Percentiles rank a stretch among this genome's conserved stretches.
Evolutionary conservation across 2,888 invertebrate species (phyloP).

Genomic region (Clostera curtula): DNA sequence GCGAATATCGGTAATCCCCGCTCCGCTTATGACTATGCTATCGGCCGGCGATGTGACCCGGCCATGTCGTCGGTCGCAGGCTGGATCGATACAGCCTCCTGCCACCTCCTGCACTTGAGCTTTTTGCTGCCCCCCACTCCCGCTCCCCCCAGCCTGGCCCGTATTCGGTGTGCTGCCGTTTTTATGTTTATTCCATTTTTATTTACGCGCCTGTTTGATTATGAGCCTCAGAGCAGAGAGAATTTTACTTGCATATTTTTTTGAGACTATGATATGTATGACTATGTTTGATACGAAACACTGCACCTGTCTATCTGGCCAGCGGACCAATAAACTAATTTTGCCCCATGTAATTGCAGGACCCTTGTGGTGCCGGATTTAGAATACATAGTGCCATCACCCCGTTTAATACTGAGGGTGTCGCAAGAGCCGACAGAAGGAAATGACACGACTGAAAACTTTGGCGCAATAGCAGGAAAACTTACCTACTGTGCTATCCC

Average conservation of each 20-base stretch:
- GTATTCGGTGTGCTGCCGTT: conserved; percentile 47
- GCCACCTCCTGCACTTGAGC: conserved; percentile 72
- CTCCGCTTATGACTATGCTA: conserved; percentile 14
- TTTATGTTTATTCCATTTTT: conserved; percentile 52
- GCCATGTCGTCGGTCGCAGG: conserved; percentile 64
- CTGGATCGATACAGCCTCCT: conserved; percentile 72
- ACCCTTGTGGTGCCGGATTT: too few relatives aligned
- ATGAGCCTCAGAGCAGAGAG: conserved; percentile 4
- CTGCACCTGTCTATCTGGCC: too few relatives aligned
- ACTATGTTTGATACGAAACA: too few relatives aligned
- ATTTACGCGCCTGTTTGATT: conserved; percentile 28
- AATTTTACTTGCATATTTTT: conserved; percentile 4
- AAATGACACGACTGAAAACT: too few relatives aligned
- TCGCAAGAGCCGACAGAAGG: too few relatives aligned
- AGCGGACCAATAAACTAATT: too few relatives aligned
- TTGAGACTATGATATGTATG: background rate
- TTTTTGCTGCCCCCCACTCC: conserved; percentile 44
- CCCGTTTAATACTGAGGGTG: too few relatives aligned
- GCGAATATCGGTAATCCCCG: conserved; percentile 14
- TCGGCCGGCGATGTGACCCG: conserved; percentile 51
- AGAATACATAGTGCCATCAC: too few relatives aligned
- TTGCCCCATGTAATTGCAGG: too few relatives aligned
- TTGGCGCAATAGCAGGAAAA: too few relatives aligned
- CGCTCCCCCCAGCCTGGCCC: conserved; percentile 33
- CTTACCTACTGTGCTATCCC: too few relatives aligned